Conservation (phyloP, 2,888 invertebrate genomes). For the Hemithea aestivaria region DNA sequence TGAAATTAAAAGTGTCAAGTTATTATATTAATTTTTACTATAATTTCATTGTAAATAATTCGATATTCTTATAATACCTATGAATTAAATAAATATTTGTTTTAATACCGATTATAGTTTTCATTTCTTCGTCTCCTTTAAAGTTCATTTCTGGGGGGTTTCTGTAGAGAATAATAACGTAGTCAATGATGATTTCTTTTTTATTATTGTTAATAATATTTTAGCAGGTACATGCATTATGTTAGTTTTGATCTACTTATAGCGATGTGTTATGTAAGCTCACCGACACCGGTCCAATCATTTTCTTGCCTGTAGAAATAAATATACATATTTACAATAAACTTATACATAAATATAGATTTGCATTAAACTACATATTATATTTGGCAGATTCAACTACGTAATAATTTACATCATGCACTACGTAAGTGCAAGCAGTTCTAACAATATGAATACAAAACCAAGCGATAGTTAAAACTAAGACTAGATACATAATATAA, state of each 20-base stretch:
- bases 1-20: constrained; percentile 68
- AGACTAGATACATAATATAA: too few species aligned
- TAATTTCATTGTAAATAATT: constrained; percentile 78
- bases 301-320: constrained; percentile 33
- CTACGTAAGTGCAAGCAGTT: too few species aligned
- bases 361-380: too few species aligned
- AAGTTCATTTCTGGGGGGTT: constrained; percentile 38
- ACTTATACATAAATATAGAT: constrained; percentile 1
- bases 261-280: constrained; percentile 15
- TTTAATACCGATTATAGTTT: constrained; percentile 57
- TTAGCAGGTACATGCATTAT: constrained; percentile 13
- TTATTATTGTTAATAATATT: constrained; percentile 9
- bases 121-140: constrained; percentile 23
- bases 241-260: constrained; percentile 17
- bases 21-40: constrained; percentile 55
- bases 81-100: constrained; percentile 77
- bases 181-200: constrained; percentile 12
- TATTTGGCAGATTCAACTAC: too few species aligned
- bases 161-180: constrained; percentile 36
- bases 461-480: too few species aligned
- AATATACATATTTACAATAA: constrained; percentile 10
- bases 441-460: too few species aligned
- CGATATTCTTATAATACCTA: constrained; percentile 70
- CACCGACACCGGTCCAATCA: constrained; percentile 17
- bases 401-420: too few species aligned